phyloP scores from a whole-genome alignment of 2,797 vertebrate species.

The Siniperca undulata region DNA sequence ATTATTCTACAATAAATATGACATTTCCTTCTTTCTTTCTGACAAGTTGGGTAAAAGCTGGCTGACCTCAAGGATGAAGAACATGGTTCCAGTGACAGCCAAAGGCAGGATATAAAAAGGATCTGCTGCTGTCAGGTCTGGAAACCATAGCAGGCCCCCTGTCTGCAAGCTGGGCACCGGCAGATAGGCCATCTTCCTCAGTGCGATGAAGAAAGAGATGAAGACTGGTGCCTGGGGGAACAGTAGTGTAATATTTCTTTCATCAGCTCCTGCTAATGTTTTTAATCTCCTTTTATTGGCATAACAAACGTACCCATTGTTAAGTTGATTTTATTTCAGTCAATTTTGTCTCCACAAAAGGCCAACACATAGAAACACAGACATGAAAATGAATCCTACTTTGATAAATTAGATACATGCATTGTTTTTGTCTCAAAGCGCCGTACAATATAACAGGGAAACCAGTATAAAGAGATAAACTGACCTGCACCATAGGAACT shows the following conservation, averaged over 20 bases:
- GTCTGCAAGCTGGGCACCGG: slow-evolving; percentile 93
- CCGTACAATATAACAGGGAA: too few relatives aligned
- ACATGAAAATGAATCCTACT: background rate
- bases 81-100: slow-evolving; percentile 89
- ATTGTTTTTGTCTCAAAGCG: background rate
- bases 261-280: background rate
- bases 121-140: slow-evolving; percentile 88
- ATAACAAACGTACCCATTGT: background rate
- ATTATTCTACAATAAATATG: background rate
- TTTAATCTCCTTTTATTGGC: background rate
- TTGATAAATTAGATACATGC: background rate
- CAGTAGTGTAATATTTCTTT: background rate
- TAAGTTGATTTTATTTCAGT: background rate
- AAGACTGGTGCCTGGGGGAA: slow-evolving; percentile 88
- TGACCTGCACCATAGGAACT: slow-evolving; percentile 90
- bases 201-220: slow-evolving; percentile 92
- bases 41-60: background rate
- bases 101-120: slow-evolving; percentile 89
- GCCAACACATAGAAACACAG: background rate
- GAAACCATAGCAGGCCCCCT: slow-evolving; percentile 91
- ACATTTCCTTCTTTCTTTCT: background rate
- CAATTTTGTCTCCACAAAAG: background rate
- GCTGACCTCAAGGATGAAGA: slow-evolving; percentile 89
- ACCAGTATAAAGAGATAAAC: slow-evolving; percentile 33
- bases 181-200: slow-evolving; percentile 92